Base-by-base conservation (phyloP, 2,113 vertebrate genomes). In the Psettodes erumei region DNA sequence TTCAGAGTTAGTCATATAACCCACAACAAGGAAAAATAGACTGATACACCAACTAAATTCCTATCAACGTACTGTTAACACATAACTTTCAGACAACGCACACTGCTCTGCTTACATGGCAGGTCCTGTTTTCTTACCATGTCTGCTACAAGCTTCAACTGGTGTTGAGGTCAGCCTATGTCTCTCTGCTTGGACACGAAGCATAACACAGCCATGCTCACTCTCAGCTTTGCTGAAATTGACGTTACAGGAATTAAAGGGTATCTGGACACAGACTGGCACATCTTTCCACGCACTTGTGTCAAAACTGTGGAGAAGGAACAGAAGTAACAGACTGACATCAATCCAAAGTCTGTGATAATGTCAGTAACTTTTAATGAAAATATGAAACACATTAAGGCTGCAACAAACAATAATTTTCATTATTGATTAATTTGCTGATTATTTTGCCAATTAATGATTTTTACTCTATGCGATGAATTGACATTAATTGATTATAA, bases 161-260 rank as follows among this genome's bases (percentile, higher is more conserved):
- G 48, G 25, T 10, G 0, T 3, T 0, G 85, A 82, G 3, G 1
- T 55, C 51, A 65, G 61, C 3, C 51, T 42, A 3, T 0, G 32
- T 9, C 65, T 50, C 38, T 77, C 23, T 1, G 77, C 75, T 6
- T 0, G 32, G 19, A 87, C 81, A 4, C 51, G 55, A 23, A 89
- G 50, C 71, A 0, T 37, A 12, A 75, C 61, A 32, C 88, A 89
- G 48, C 55, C 68, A 1, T 35, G 2, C 48, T 55, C 1, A 4
- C 0, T 47, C 21, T 42, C 1, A 2, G 15, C 9, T 62, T 48
- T 35, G 18, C 3, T 33, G 13, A 5, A n/a, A 1, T 0, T 2
- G 4, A 89, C 59, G 8, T 83, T 10, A 42, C 87, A 89, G 19
- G 37, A 55, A 13, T n/a, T 53, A 1, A 10, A 54, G 11, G 54